These are phyloP conservation scores for Drosophila subobscura DNA, from an alignment of 1,140 invertebrate species.

Conservation along the genomic window DNA sequence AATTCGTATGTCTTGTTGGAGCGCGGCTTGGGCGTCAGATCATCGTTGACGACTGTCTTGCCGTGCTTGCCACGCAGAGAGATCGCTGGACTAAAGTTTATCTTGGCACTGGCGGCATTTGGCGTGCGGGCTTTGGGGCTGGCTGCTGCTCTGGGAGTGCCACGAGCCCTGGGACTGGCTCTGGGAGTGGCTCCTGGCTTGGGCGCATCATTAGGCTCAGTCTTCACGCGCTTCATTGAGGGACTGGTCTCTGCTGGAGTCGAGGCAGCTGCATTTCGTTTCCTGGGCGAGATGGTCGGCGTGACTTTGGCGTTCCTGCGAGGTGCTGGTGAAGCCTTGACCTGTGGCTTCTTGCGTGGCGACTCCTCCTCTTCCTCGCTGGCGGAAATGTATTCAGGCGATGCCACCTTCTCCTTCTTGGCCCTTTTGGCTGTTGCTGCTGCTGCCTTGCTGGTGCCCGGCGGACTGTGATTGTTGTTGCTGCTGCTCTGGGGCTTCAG, in stretches of 20 bases:
- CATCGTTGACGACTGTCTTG: conserved; percentile 76
- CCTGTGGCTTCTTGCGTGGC: conserved; percentile 4
- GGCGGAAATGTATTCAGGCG: conserved; percentile 83
- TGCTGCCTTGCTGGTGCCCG: conserved; percentile 34
- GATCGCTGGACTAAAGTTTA: conserved; percentile 70
- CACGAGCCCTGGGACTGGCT: conserved; percentile 1
- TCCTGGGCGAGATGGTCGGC: conserved; percentile 57
- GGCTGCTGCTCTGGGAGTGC: background rate
- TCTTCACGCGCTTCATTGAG: conserved; percentile 41
- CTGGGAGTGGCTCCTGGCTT: conserved; percentile 1
- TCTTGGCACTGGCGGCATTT: conserved; percentile 45
- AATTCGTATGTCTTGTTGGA: conserved; percentile 80
- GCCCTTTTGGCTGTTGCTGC: conserved; percentile 14
- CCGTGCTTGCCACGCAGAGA: conserved; percentile 57
- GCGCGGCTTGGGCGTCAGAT: conserved; percentile 69
- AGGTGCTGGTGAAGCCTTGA: background rate
- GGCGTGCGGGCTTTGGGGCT: conserved; percentile 11
- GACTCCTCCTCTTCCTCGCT: conserved; percentile 83
- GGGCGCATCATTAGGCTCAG: conserved; percentile 27
- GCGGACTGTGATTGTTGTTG: conserved; percentile 55
- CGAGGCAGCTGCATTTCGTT: conserved; percentile 15
- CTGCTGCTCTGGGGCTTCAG: conserved; percentile 47
- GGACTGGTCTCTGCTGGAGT: conserved; percentile 16
- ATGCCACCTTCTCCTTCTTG: conserved; percentile 35
- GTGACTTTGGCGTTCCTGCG: conserved; percentile 28